A percentile compares a stretch with the other conserved stretches of the same genome.
phyloP scores from a whole-genome alignment of 2,797 vertebrate species.

The Rhynchotus rufescens region DNA sequence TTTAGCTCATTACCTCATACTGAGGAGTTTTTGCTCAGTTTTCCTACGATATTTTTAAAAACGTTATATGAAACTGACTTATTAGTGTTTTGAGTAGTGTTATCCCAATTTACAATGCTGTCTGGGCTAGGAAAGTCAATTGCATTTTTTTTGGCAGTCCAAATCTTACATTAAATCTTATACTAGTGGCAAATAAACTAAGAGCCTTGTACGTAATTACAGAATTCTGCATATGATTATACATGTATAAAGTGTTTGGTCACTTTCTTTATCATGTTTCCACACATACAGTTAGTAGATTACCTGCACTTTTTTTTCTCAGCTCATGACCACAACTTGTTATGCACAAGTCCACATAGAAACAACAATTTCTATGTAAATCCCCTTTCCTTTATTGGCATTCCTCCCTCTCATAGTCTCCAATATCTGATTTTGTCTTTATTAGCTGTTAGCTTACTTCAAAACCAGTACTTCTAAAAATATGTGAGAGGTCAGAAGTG shows the following conservation, averaged over 20 bases:
- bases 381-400: neutral
- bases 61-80: neutral
- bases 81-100: neutral
- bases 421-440: neutral
- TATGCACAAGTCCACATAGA: neutral
- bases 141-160: neutral
- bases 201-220: neutral
- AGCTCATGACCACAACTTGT: neutral
- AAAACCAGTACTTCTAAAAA: neutral
- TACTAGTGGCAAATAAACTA: neutral
- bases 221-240: neutral
- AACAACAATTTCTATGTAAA: neutral
- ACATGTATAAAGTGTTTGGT: neutral
- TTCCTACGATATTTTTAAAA: neutral
- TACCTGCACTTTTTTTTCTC: neutral
- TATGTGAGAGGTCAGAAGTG: neutral
- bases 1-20: neutral
- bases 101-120: neutral
- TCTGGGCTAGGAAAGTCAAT: neutral
- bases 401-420: neutral
- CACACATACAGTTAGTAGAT: neutral
- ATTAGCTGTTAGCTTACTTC: neutral
- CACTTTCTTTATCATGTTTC: neutral
- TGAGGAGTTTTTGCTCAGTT: neutral
- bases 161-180: neutral